Percentiles rank a stretch among this genome's conserved stretches.
Evolutionary conservation across 2,888 invertebrate species (phyloP).

Genomic region (Drosophila leonis): DNA sequence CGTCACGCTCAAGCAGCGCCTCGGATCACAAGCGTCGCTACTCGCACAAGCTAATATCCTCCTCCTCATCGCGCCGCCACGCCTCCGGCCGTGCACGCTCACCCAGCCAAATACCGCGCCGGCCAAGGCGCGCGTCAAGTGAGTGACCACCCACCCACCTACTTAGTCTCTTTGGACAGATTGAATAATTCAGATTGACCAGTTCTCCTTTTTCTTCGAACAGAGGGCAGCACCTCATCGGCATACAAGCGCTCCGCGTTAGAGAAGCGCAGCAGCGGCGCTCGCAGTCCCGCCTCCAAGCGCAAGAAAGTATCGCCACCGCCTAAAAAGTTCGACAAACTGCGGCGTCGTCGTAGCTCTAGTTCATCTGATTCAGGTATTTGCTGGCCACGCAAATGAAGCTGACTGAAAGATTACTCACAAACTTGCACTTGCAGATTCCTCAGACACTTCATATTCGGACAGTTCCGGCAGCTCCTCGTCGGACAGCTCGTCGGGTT

Average conservation of each 20-base stretch:
- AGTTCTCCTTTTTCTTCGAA: not conserved
- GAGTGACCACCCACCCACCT: constrained; percentile 54
- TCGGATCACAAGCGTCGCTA: constrained; percentile 82
- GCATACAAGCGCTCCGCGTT: constrained; percentile 76
- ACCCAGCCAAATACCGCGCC: constrained; percentile 78
- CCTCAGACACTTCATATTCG: constrained; percentile 84
- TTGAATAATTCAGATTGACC: not conserved
- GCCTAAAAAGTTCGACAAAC: constrained; percentile 77
- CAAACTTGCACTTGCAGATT: constrained; percentile 51
- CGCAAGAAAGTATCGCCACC: constrained; percentile 81
- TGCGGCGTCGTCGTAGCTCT: constrained; percentile 79
- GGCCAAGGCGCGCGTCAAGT: constrained; percentile 83
- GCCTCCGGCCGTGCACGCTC: constrained; percentile 73
- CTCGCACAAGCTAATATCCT: constrained; percentile 77
- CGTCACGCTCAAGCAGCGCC: constrained; percentile 83
- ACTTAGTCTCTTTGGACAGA: not conserved
- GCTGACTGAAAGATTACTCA: not conserved
- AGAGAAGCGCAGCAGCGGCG: constrained; percentile 72
- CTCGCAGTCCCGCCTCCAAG: constrained; percentile 81
- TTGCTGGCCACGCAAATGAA: fast-evolving
- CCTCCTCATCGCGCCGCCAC: constrained; percentile 65
- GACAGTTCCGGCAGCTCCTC: constrained; percentile 85
- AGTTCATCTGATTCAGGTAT: constrained; percentile 84
- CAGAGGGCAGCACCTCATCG: constrained; percentile 76
- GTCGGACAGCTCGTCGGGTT: constrained; percentile 84